Base-by-base conservation (phyloP, 2,888 invertebrate species). In the Brachyptera risi region DNA sequence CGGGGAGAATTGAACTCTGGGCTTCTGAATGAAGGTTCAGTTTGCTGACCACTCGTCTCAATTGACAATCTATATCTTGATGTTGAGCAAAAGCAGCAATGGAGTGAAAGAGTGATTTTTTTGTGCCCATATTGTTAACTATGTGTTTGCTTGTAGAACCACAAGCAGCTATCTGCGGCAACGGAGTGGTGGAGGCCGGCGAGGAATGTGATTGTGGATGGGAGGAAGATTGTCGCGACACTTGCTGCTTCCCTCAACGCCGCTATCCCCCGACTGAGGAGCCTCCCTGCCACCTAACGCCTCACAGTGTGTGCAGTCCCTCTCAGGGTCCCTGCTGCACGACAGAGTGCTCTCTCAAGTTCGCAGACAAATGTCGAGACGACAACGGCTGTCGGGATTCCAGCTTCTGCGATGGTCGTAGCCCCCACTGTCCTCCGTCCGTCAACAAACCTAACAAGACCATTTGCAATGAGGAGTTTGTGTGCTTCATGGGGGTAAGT, bases 171-270 rank as follows among this genome's bases (percentile, higher is more conserved):
- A 92, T 98, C 72, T 99, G 99, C 76, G 99, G 99, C 58, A 99
- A 99, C 76, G 95, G 96, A 42, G 96, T 99, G 27, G 95, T 95
- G 49, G 99, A 99, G 74, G 88, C 88, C 50, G 96, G 92, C 17
- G 99, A 99, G 78, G 90, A 98, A 75, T 99, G 99, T 75, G 99
- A 99, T 78, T 99, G 98, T 75, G 99, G 99, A 60, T 96, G 94
- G 94, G 93, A 93, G 70, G 92, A 95, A 70, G 96, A 97, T 73
- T 98, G 98, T 75, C 85, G 88, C 60, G 96, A 95, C 75, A 83
- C 85, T 50, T 98, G 98, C 74, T 99, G 98, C 74, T 90, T 88
- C 69, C 95, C 96, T 35, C 93, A 94, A 80, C 83, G 90, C 49
- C 84, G 88, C 38, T 85, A 90, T 68, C 87, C 91, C 3, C 86